Conservation (phyloP, 2,797 vertebrate species). For the Clarias fuscus region DNA sequence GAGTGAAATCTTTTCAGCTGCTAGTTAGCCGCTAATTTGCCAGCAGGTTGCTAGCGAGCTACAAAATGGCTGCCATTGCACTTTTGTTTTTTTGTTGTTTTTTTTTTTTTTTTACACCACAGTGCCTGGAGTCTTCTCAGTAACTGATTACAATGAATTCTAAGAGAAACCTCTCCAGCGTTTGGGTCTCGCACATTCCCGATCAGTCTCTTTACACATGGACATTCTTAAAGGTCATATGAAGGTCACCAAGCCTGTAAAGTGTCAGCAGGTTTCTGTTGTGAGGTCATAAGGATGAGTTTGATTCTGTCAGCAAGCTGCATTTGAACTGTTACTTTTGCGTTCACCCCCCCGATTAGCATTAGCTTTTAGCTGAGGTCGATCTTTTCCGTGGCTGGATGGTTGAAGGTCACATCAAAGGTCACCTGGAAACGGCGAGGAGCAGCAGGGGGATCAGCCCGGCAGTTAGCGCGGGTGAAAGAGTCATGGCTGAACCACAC, state of each 20-base stretch:
- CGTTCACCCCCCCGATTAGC: constrained; percentile 9
- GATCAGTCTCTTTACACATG: constrained; percentile 25
- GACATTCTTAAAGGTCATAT: constrained; percentile 23
- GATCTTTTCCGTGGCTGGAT: constrained; percentile 68
- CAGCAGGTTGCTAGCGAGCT: not conserved
- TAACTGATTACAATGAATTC: constrained; percentile 5
- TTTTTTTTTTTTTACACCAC: not conserved
- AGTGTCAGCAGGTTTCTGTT: constrained; percentile 32
- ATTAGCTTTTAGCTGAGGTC: constrained; percentile 54
- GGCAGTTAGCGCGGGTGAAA: constrained; percentile 70
- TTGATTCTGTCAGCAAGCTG: constrained; percentile 75
- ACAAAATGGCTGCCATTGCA: constrained; percentile 2
- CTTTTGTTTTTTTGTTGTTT: not conserved
- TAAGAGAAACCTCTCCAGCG: not conserved
- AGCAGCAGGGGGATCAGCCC: constrained; percentile 77
- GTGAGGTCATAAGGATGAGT: constrained; percentile 44
- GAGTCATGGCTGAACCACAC: constrained; percentile 83
- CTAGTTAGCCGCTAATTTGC: not conserved
- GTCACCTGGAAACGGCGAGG: constrained; percentile 88
- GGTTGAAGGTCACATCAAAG: constrained; percentile 59
- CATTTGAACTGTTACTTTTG: constrained; percentile 11
- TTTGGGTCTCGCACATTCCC: constrained; percentile 1
- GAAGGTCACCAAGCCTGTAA: constrained; percentile 45
- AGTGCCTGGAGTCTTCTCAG: not conserved
- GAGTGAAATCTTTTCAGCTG: not conserved